Conservation (phyloP, 1,140 invertebrate genomes). For the Sarcophaga peregrina region DNA sequence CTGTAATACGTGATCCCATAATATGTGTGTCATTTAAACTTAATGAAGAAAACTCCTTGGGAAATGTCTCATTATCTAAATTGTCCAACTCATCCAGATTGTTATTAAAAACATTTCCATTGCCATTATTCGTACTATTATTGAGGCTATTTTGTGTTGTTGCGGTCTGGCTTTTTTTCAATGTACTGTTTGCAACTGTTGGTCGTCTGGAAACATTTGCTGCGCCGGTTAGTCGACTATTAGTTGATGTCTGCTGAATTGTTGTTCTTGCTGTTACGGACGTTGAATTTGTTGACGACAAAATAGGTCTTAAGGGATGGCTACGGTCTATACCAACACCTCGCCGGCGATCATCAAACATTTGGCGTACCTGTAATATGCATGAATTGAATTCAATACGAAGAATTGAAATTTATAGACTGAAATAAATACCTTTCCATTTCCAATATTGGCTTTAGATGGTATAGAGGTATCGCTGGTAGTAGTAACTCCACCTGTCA, state of each 20-base stretch:
- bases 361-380: conserved; percentile 73
- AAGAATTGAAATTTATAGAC: not conserved
- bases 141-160: not conserved
- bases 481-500: conserved; percentile 30
- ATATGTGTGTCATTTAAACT: conserved; percentile 32
- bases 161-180: not conserved
- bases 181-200: conserved; percentile 6
- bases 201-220: not conserved
- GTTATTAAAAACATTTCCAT: conserved; percentile 10
- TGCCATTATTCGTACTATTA: not conserved
- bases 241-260: conserved; percentile 42
- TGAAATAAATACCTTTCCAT: conserved; percentile 53
- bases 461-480: not conserved
- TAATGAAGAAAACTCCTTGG: conserved; percentile 43
- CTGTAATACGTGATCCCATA: not conserved
- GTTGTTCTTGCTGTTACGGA: conserved; percentile 11
- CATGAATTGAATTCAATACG: not conserved
- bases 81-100: conserved; percentile 27
- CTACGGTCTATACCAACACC: conserved; percentile 82
- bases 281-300: conserved; percentile 49
- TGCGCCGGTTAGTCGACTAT: conserved; percentile 26
- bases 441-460: conserved; percentile 50
- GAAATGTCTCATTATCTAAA: conserved; percentile 41
- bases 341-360: conserved; percentile 82
- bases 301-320: conserved; percentile 80